A percentile compares a stretch with the other conserved stretches of the same genome.
Conservation (phyloP, 2,797 vertebrate genomes). For the Spizella passerina region DNA sequence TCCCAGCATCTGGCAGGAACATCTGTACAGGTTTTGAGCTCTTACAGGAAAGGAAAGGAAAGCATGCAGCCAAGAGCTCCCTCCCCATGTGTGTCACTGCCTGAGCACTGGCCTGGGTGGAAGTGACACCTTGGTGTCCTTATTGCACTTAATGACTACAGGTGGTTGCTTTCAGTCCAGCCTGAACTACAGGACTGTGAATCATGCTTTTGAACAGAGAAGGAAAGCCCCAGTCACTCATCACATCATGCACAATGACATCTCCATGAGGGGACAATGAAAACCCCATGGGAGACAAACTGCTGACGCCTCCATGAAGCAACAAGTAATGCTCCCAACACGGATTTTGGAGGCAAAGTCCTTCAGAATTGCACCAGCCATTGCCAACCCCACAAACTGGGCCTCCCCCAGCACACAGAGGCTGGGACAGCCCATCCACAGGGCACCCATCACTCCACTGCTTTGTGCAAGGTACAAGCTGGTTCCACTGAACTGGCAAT, state of each 20-base stretch:
- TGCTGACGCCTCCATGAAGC: not conserved
- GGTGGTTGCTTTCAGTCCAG: not conserved
- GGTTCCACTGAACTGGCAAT: not conserved
- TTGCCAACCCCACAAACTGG: not conserved
- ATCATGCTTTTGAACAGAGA: not conserved
- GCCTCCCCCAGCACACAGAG: not conserved
- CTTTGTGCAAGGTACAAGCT: not conserved
- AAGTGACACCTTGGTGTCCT: not conserved
- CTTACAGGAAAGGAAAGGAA: not conserved
- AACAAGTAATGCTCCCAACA: accelerated
- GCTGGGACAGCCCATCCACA: not conserved
- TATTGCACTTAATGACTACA: not conserved
- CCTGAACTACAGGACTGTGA: not conserved
- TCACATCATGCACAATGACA: not conserved
- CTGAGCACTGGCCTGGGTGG: not conserved
- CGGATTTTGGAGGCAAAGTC: not conserved
- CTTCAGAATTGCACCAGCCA: not conserved
- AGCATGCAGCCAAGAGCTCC: slow-evolving; percentile 48
- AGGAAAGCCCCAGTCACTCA: not conserved
- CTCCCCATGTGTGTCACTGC: not conserved
- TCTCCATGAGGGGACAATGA: not conserved
- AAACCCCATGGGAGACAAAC: not conserved
- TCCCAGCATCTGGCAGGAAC: slow-evolving; percentile 10
- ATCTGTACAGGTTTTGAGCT: not conserved
- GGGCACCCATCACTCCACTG: accelerated